phyloP scores from a whole-genome alignment of 1,140 invertebrate species.

The Mya arenaria region DNA sequence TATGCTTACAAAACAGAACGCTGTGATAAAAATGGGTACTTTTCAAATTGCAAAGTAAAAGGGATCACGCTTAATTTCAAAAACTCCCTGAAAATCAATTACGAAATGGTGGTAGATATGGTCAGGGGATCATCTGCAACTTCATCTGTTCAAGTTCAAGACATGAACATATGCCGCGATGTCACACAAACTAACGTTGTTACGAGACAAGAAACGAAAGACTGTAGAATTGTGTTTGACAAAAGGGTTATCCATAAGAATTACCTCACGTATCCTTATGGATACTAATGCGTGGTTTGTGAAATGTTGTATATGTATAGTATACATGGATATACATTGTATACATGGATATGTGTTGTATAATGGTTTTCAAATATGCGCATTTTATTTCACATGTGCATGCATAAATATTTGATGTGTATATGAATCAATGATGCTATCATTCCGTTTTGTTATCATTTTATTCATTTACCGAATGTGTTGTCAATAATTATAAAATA shows the following conservation, averaged over 20 bases:
- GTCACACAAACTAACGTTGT: background rate
- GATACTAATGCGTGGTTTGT: too few relatives aligned
- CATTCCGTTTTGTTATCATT: too few relatives aligned
- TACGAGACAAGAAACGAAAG: background rate
- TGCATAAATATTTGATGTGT: too few relatives aligned
- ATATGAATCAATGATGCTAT: too few relatives aligned
- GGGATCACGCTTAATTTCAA: conserved; percentile 32
- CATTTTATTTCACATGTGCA: too few relatives aligned
- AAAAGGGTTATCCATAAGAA: background rate
- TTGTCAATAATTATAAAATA: too few relatives aligned
- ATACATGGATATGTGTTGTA: too few relatives aligned
- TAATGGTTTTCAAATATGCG: too few relatives aligned
- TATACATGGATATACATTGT: too few relatives aligned
- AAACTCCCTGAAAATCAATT: background rate
- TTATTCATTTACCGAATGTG: too few relatives aligned
- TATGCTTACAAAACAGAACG: conserved; percentile 7
- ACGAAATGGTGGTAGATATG: background rate
- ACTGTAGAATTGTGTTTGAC: background rate
- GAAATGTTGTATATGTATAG: too few relatives aligned
- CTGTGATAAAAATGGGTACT: background rate
- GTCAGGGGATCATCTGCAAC: background rate
- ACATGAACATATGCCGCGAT: background rate
- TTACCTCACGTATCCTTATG: background rate
- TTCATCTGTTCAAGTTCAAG: background rate
- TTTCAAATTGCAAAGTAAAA: conserved; percentile 19